Percentiles rank a stretch among this genome's conserved stretches.
Evolutionary conservation across 2,888 invertebrate species (phyloP).

Genomic region (Protophormia terraenovae): DNA sequence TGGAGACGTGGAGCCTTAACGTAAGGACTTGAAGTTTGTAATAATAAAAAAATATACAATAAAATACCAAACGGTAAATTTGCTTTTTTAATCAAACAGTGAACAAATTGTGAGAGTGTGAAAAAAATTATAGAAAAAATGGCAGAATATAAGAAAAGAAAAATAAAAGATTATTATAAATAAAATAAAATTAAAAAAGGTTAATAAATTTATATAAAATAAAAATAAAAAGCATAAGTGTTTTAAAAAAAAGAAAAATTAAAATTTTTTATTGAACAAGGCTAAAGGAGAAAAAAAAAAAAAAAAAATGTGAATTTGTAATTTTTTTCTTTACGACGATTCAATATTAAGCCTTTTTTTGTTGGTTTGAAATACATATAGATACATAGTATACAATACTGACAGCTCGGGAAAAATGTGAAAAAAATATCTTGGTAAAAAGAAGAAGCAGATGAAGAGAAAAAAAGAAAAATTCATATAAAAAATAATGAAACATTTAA

Average conservation of each 20-base stretch:
- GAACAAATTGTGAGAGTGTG: slow-evolving; percentile 16
- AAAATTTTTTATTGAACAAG: slow-evolving; percentile 46
- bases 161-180: background rate
- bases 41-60: slow-evolving; percentile 50
- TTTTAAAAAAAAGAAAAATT: background rate
- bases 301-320: slow-evolving; percentile 56
- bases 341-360: slow-evolving; percentile 49
- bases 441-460: no score
- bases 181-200: slow-evolving; percentile 8
- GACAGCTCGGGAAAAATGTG: slow-evolving; percentile 52
- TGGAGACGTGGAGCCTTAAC: slow-evolving; percentile 78
- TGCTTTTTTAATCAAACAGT: slow-evolving; percentile 41
- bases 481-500: background rate
- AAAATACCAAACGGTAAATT: slow-evolving; percentile 39
- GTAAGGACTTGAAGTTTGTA: slow-evolving; percentile 74
- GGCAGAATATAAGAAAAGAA: slow-evolving; percentile 23
- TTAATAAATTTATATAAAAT: slow-evolving; percentile 29
- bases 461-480: slow-evolving; percentile 6
- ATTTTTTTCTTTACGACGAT: slow-evolving; percentile 39
- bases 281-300: slow-evolving; percentile 38
- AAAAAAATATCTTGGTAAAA: slow-evolving; percentile 42
- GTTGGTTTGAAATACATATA: slow-evolving; percentile 59
- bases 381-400: slow-evolving; percentile 71
- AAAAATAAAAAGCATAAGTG: no score
- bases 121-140: slow-evolving; percentile 7